Conservation (phyloP, 2,113 vertebrate genomes). For the Dasyornis broadbenti region DNA sequence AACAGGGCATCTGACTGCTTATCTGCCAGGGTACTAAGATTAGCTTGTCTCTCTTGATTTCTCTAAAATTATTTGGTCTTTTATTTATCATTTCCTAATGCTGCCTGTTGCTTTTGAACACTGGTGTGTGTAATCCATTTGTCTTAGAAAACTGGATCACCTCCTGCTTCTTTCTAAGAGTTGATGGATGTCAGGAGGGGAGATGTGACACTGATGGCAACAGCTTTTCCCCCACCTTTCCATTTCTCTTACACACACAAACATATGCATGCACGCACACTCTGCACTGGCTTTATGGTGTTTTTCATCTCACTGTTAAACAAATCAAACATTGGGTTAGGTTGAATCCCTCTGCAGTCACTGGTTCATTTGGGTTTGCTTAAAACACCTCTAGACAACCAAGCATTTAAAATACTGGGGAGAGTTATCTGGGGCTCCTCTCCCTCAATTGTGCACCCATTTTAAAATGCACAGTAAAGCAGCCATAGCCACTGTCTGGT, state of each 20-base stretch:
- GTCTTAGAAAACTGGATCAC: background rate
- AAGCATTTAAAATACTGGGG: background rate
- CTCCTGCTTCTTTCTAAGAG: background rate
- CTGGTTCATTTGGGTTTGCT: background rate
- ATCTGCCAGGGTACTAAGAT: background rate
- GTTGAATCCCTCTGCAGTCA: background rate
- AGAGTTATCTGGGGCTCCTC: background rate
- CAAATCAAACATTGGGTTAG: background rate
- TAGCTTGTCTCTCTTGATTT: background rate
- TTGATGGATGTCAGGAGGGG: background rate
- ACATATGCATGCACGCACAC: background rate
- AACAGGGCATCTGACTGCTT: background rate
- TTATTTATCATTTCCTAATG: background rate
- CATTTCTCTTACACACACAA: background rate
- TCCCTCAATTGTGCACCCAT: background rate
- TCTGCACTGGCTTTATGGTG: background rate
- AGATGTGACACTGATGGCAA: background rate
- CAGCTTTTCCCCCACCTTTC: background rate
- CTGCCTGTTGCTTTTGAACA: background rate
- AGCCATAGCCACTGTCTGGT: background rate
- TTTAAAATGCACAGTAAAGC: background rate
- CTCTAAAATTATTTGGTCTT: background rate
- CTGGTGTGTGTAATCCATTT: background rate
- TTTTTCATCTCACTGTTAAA: background rate
- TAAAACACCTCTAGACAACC: background rate